Evolutionary conservation across 1,140 invertebrate species (phyloP).

Genomic region (Stegodyphus dumicola): DNA sequence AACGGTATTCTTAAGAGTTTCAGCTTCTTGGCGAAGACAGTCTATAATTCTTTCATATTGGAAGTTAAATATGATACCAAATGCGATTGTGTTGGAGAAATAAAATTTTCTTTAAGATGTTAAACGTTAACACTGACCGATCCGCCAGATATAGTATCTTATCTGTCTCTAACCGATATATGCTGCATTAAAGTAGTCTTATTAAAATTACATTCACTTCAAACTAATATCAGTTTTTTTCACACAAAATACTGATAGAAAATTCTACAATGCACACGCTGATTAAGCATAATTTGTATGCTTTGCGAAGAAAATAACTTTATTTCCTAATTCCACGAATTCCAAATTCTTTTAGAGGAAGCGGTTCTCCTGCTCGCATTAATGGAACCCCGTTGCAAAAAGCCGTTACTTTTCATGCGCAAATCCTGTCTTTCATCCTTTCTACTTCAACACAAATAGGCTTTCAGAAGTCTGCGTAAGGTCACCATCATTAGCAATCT

Average conservation of each 20-base stretch:
- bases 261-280: constrained; percentile 41
- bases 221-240: not conserved
- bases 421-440: not conserved
- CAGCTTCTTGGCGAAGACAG: constrained; percentile 97
- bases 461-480: no score
- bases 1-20: constrained; percentile 99
- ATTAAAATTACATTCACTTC: constrained; percentile 48
- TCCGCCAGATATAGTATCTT: constrained; percentile 55
- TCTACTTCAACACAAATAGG: no score
- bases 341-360: constrained; percentile 46
- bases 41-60: constrained; percentile 97
- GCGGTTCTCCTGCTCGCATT: constrained; percentile 59
- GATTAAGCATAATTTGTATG: constrained; percentile 22
- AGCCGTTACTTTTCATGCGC: constrained; percentile 43
- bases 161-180: constrained; percentile 49
- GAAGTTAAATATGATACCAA: not conserved
- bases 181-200: constrained; percentile 47
- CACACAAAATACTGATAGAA: not conserved
- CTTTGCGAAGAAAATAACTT: constrained; percentile 39
- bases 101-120: constrained; percentile 31
- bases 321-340: constrained; percentile 38
- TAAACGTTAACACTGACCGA: constrained; percentile 51
- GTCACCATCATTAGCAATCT: no score
- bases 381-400: constrained; percentile 56
- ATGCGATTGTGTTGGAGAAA: constrained; percentile 25